Conservation (phyloP, 2,797 vertebrate species). For the Manis pentadactyla region DNA sequence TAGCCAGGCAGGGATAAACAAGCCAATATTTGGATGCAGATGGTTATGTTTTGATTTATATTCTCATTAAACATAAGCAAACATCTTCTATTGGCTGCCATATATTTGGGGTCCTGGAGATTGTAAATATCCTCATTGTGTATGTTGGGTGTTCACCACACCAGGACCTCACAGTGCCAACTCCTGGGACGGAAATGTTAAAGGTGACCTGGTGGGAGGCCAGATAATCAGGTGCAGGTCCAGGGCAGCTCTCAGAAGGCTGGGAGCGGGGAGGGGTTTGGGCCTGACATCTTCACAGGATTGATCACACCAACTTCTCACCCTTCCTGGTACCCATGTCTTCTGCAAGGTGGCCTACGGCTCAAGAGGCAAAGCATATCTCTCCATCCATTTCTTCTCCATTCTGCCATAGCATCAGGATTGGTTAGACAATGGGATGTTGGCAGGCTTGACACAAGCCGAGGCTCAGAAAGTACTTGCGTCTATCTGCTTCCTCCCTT, state of each 20-base stretch:
- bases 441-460: background rate
- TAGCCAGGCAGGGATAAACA: background rate
- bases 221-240: background rate
- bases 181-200: background rate
- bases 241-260: background rate
- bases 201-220: background rate
- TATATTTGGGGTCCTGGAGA: background rate
- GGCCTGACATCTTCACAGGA: background rate
- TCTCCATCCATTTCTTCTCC: accelerated
- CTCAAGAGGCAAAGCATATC: background rate
- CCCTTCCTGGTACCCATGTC: no score
- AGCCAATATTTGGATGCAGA: background rate
- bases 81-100: background rate
- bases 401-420: no score
- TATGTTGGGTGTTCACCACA: background rate
- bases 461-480: no score
- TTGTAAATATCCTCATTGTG: background rate
- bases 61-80: background rate
- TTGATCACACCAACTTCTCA: accelerated
- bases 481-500: accelerated
- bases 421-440: accelerated
- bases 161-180: no score
- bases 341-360: background rate
- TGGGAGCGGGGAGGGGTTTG: accelerated
- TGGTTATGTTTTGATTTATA: background rate